Evolutionary conservation across 2,113 vertebrate genomes (phyloP), one percentile per base, ranked within the genome.

Genomic region (Bombycilla garrulus): DNA sequence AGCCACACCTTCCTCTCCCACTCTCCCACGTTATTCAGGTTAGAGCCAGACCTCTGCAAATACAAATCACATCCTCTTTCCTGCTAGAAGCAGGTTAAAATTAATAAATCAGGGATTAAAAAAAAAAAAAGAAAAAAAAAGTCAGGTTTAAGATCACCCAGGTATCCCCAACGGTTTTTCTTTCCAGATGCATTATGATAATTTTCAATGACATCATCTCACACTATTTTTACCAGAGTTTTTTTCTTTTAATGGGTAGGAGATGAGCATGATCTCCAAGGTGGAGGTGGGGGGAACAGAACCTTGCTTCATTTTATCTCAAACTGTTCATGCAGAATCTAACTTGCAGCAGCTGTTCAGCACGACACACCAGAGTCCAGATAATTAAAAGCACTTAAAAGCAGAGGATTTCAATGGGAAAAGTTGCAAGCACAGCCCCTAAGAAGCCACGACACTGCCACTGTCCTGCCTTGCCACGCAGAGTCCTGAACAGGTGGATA

Each of bases 171-270:
- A 18, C 12, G 88, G 80, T 56, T 88, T 92, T 78, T 70, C 86
- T 67, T 94, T 95, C 77, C 77, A 88, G 65, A 90, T 96, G 29
- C 86, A 90, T 95, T 96, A 94, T 88, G 88, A 88, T 96, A 94
- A 94, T 96, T 92, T 79, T 70, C 56, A 94, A 88, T 96, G 92
- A 96, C 90, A 93, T 96, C 90, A 95, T 6, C 38, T 90, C 29
- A 12, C 35, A 53, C 76, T 96, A 95, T 95, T 96, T 90, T 96
- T 93, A 86, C 50, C 25, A 5, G 62, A 8, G 56, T 51, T 70
- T 51, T 67, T 81, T 47, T 51, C 72, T 86, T 82, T 51, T 82
- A 93, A 69, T 72, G 58, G 62, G 6, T 80, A 82, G 74, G 87
- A 93, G 50, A 45, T 26, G 73, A 93, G 24, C 24, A 15, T 33